Base-by-base conservation (phyloP, 2,888 invertebrate species). In the Drosophila acutilabella region DNA sequence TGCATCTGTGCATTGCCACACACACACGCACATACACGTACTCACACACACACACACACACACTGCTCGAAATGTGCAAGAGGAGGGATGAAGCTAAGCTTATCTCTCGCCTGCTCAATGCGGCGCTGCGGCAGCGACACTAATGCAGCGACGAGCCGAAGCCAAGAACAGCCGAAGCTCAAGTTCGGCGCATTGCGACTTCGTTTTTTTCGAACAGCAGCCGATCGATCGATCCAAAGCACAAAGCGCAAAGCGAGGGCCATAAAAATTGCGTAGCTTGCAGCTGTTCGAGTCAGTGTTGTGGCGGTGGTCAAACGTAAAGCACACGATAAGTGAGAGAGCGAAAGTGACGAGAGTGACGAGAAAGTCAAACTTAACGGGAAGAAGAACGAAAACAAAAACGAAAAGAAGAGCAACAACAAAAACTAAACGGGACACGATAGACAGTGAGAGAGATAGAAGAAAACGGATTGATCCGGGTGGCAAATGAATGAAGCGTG, bases 251-350 rank as follows among this genome's bases (percentile, higher is more conserved):
- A 14, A 36, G 18, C 42, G 54, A 42, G 18, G 56, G 65, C 59
- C 78, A 78, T 88, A 88, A 77, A 88, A 89, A 89, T 81, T 82
- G 81, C 78, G 83, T 60, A 56, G 56, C 48, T 54, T 47, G 58
- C 79, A 78, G 67, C 78, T 68, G 74, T 78, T 79, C 69, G 70
- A 62, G 58, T 91, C 84, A 91, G 90, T 91, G 57, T 74, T 70
- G 69, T 72, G 74, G 53, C 78, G 77, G 45, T 53, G 69, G 85
- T 76, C 81, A 72, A 81, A 64, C 54, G 66, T 61, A 50, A 30
- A 30, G 56, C 53, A 62, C 53, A 74, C 66, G 23, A 18, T 4
- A 33, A 52, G 26, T 8, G 40, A 11, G 30, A 40, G 26, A 44
- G 13, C 26, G 36, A 50, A 42, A 13, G 11, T 8, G 53, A 6